These are phyloP conservation scores for Pelmatolapia mariae DNA, from an alignment of 2,113 vertebrate species.

Conservation along the genomic window DNA sequence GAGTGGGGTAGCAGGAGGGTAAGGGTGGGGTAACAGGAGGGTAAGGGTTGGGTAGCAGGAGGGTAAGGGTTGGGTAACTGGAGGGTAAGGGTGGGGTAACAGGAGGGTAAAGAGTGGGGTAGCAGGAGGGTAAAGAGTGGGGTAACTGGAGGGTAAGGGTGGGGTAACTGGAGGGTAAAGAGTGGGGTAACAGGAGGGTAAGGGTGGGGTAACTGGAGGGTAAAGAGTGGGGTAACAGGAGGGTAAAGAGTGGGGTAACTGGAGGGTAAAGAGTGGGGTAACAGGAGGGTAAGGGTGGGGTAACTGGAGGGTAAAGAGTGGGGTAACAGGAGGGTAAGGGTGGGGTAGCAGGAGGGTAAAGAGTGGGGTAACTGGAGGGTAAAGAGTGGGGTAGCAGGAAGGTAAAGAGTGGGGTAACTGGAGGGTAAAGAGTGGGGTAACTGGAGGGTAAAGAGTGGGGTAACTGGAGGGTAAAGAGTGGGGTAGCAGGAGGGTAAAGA, in stretches of 20 bases:
- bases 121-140: fast-evolving
- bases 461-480: too few relatives aligned
- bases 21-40: fast-evolving
- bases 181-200: fast-evolving
- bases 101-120: fast-evolving
- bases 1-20: fast-evolving
- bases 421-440: fast-evolving
- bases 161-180: fast-evolving
- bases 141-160: fast-evolving
- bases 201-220: fast-evolving
- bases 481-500: too few relatives aligned
- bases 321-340: fast-evolving
- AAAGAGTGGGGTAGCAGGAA: fast-evolving
- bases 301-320: fast-evolving
- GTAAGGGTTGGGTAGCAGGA: fast-evolving
- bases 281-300: fast-evolving
- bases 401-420: fast-evolving
- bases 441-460: fast-evolving
- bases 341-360: fast-evolving
- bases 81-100: too few relatives aligned
- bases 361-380: fast-evolving
- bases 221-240: fast-evolving
- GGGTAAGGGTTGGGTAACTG: too few relatives aligned
- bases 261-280: fast-evolving
- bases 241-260: fast-evolving